These are phyloP conservation scores for Oscarella lobularis DNA, from an alignment of 37 sponge, comb jelly and placozoan species.

Conservation along the genomic window DNA sequence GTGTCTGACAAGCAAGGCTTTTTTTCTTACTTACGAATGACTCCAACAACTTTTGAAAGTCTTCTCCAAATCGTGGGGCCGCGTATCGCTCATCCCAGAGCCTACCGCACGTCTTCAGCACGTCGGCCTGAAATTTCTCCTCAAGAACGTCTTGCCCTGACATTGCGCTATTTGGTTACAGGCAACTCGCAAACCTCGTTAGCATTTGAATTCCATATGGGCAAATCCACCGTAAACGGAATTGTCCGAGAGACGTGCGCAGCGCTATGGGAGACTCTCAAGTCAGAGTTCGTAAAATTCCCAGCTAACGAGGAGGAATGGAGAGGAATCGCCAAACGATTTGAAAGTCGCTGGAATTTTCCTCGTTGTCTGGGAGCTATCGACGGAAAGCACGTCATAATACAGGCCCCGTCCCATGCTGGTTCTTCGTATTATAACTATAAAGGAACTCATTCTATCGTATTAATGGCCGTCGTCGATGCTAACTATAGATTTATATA, in stretches of 20 bases:
- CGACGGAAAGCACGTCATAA: conserved; percentile 33
- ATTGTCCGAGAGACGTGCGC: conserved; percentile 15
- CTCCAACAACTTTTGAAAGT: too few relatives aligned
- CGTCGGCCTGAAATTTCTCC: conserved; percentile 13
- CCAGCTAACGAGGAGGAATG: conserved; percentile 13
- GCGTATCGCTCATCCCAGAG: too few relatives aligned
- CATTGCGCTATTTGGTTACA: conserved; percentile 27
- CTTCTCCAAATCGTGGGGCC: too few relatives aligned
- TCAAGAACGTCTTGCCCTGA: conserved; percentile 27
- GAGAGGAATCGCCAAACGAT: conserved; percentile 6
- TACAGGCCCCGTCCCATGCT: conserved; percentile 27
- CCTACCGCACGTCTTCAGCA: too few relatives aligned
- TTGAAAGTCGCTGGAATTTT: conserved; percentile 18
- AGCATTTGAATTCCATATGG: conserved; percentile 10
- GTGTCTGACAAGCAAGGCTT: too few relatives aligned
- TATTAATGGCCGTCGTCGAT: neutral
- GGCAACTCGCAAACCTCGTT: conserved; percentile 9
- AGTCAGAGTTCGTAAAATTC: neutral
- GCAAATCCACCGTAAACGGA: conserved; percentile 11
- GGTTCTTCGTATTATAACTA: conserved; percentile 28
- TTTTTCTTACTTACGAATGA: too few relatives aligned
- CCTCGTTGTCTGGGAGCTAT: conserved; percentile 26
- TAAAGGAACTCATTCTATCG: conserved; percentile 20
- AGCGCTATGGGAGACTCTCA: conserved; percentile 17
- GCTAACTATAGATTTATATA: conserved; percentile 11